Percentiles rank a stretch among this genome's conserved stretches.
Evolutionary conservation across 2,113 vertebrate genomes (phyloP).

Genomic region (Nothoprocta perdicaria): DNA sequence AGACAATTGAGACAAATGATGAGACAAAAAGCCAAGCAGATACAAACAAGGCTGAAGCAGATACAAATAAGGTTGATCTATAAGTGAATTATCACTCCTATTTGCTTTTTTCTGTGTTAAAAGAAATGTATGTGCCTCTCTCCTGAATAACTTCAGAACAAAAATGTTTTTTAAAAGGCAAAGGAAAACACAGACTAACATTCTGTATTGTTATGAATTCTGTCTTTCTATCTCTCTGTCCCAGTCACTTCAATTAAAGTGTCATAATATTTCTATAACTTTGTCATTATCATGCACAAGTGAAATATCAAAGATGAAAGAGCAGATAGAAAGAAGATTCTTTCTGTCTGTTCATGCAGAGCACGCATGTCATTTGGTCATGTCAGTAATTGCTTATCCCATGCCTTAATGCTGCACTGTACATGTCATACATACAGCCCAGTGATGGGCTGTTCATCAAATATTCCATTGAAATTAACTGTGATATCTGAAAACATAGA

Average conservation of each 20-base stretch:
- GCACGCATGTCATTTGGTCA: slow-evolving; percentile 28
- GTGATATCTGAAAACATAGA: not conserved
- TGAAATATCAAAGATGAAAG: slow-evolving; percentile 44
- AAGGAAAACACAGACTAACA: not conserved
- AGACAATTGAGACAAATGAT: not conserved
- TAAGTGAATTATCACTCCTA: not conserved
- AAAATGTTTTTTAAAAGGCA: not conserved
- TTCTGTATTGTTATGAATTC: not conserved
- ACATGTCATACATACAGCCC: not conserved
- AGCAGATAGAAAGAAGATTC: not conserved
- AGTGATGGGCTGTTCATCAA: not conserved
- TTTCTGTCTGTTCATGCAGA: not conserved
- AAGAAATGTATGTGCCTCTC: not conserved
- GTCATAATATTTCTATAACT: slow-evolving; percentile 58
- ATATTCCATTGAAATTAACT: slow-evolving; percentile 12
- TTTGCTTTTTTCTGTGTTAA: not conserved
- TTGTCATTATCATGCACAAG: slow-evolving; percentile 33
- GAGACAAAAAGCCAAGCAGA: not conserved
- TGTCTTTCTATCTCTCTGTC: slow-evolving; percentile 35
- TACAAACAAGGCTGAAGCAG: too few species aligned
- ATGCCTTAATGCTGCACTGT: not conserved
- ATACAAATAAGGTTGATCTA: not conserved
- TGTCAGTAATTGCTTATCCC: slow-evolving; percentile 21
- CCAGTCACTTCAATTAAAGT: slow-evolving; percentile 32
- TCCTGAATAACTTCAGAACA: slow-evolving; percentile 1